Evolutionary conservation across 2,888 invertebrate species (phyloP), one percentile per base, ranked within the genome.

Genomic region (Thera britannica): DNA sequence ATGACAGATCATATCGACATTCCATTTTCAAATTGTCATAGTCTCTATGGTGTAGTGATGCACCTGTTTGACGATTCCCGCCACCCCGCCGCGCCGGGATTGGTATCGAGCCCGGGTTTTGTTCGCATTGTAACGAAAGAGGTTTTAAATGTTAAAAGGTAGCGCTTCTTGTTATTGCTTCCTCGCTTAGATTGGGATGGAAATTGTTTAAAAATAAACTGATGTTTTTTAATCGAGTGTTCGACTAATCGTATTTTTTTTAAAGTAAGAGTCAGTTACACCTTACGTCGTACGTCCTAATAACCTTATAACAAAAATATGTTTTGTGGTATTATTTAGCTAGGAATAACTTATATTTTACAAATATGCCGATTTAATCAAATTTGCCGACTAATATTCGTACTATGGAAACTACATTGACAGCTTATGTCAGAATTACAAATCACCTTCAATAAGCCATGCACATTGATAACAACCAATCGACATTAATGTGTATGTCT

Each of bases 21-120:
- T 87, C 87, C 83, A 83, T 83, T 85, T 83, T 82, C 75, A 75
- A 85, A 83, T 82, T 77, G 81, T 82, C 81, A 78, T 65, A 70
- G 67, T 58, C 67, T 65, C 66, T 65, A 60, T 57, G 61, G 55
- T 62, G 48, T 82, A 75, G 80, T 72, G 77, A 77, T 77, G 83
- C 87, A 85, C 85, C 82, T 83, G 83, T 73, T 70, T 69, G 71
- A 72, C 68, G 71, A 71, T 79, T 74, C 80, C 73, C 80, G 77
- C 74, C 85, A 69, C 84, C 88, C 88, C 80, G 87, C 78, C 75
- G 87, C 80, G 87, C 78, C 75, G 87, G 72, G 86, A 81, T 77
- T 79, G 74, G 71, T 82, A 87, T 86, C 83, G 85, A 86, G 80
- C 80, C 72, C 67, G 76, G 65, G 63, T 72, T 70, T 72, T 73